Base-by-base conservation (phyloP, 1,140 invertebrate species). In the Ladona fulva region DNA sequence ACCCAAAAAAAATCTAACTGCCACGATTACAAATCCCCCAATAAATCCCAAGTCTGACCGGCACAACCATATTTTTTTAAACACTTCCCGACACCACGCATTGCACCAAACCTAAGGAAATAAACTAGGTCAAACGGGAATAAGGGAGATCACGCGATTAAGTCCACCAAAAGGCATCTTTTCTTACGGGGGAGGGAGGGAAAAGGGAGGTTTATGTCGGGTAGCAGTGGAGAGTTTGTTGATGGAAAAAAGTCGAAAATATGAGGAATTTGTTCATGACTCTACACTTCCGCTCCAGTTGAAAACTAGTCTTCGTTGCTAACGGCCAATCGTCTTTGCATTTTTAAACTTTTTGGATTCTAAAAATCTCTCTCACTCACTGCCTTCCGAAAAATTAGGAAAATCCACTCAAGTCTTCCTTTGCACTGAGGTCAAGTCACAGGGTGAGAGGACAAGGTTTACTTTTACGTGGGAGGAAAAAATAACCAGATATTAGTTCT, bases 1-100 rank as follows among this genome's bases (percentile, higher is more conserved):
- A 66, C 52, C 52, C 52, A 66, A 16, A 22, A 19, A 66, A n/a
- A n/a, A 16, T 66, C 3, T 12, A 6, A 37, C 29, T 37, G 29
- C 29, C 29, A 37, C 29, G 29, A 37, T 37, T 37, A 37, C 29
- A 37, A 37, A 37, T 37, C 29, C 29, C 29, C 29, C 29, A 37
- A 37, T n/a, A n/a, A 16, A 19, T 66, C 52, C 52, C 52, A 66
- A 66, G 52, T 66, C 52, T 66, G 52, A 66, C 52, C 52, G n/a
- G 52, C n/a, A 22, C 52, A 66, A 22, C 52, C 52, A 66, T 19
- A 66, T 6, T 22, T 22, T 66, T 22, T 16, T 66, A 6, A 22
- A 66, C 52, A 66, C 52, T 66, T 66, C 52, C 52, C 52, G n/a
- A 66, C 52, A 66, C 52, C 52, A 66, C n/a, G 52, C n/a, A 22